Evolutionary conservation across 2,888 invertebrate genomes (phyloP).

Genomic region (Eurytoma adleriae): DNA sequence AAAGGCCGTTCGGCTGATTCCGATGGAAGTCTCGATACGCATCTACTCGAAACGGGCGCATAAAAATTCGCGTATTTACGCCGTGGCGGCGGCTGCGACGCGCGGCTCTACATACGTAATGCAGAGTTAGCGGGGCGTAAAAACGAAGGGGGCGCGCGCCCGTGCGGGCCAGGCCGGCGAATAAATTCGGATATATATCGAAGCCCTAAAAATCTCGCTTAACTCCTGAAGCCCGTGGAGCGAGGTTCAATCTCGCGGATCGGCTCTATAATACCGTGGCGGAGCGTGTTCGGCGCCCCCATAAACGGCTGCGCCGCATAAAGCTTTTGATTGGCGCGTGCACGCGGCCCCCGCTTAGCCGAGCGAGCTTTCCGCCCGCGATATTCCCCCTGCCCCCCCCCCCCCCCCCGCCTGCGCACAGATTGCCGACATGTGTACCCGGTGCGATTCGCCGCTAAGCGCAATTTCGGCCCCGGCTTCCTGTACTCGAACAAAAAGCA

Average conservation of each 20-base stretch:
- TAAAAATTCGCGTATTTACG: conserved; percentile 12
- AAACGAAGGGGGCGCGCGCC: conserved; percentile 15
- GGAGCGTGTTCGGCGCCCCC: neutral
- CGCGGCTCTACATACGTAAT: conserved; percentile 6
- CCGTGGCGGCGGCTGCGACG: neutral
- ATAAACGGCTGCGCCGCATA: neutral
- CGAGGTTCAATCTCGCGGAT: conserved; percentile 22
- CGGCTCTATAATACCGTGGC: conserved; percentile 8
- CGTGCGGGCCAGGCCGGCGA: neutral
- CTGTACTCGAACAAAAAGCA: conserved; percentile 24
- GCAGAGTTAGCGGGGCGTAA: conserved; percentile 36
- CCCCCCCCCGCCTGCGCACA: neutral
- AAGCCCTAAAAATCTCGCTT: conserved; percentile 33
- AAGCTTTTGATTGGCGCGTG: conserved; percentile 24
- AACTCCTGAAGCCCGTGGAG: conserved; percentile 9
- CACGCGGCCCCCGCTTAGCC: conserved; percentile 1
- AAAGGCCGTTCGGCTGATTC: neutral
- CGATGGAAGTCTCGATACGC: neutral
- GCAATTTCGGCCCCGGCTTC: neutral
- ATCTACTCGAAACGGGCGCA: neutral
- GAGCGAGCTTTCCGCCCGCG: neutral
- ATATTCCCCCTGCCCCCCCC: too few species aligned
- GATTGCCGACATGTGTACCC: neutral
- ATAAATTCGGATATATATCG: conserved; percentile 32
- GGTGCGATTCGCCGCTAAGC: neutral